Evolutionary conservation across 92 coral and sea anemone genomes (phyloP).

Genomic region (Parazoanthus atlanticus): DNA sequence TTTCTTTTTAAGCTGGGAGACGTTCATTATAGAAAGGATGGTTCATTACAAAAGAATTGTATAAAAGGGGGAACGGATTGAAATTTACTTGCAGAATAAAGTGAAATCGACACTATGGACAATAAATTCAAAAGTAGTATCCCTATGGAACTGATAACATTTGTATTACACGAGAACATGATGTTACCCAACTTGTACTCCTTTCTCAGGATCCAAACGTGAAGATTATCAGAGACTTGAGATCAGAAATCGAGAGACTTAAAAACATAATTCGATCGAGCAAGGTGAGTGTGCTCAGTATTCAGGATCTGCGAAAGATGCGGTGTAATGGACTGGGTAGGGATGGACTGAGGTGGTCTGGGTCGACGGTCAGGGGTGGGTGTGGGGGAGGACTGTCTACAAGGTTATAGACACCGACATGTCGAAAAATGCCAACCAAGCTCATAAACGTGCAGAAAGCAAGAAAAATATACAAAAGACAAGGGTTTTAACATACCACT

Average conservation of each 20-base stretch:
- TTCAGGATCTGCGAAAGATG: not conserved
- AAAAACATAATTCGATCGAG: constrained; percentile 61
- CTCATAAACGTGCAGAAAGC: no score
- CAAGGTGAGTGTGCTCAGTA: constrained; percentile 46
- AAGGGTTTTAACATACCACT: no score
- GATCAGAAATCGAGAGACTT: constrained; percentile 82
- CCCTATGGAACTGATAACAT: not conserved
- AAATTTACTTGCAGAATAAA: not conserved
- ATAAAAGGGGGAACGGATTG: not conserved
- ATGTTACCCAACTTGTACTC: not conserved
- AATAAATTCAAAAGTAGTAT: not conserved
- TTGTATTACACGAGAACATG: no score
- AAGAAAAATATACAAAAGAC: no score
- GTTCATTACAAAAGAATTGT: no score
- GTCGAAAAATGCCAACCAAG: no score
- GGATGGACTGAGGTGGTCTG: not conserved
- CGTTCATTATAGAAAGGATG: no score
- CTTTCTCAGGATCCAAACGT: constrained; percentile 83
- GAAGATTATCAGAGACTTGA: constrained; percentile 75
- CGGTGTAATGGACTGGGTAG: not conserved
- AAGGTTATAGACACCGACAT: not conserved
- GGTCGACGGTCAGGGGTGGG: not conserved
- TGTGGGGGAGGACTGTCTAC: not conserved
- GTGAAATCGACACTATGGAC: not conserved
- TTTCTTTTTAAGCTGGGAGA: not conserved